These are phyloP conservation scores for Muscicapa striata DNA, from an alignment of 2,797 vertebrate species.

Conservation along the genomic window DNA sequence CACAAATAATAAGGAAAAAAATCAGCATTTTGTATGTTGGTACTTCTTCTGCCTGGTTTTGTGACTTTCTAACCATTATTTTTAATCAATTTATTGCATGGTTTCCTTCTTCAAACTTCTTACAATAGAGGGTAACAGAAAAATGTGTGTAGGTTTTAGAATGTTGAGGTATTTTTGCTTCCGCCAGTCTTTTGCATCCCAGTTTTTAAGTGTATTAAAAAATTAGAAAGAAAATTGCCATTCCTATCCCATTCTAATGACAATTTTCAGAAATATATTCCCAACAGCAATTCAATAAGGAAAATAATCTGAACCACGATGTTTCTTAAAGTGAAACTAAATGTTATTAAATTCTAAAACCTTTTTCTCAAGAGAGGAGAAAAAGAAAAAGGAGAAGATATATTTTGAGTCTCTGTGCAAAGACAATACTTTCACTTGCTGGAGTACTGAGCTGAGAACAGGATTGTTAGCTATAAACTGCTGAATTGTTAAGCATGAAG, in stretches of 20 bases:
- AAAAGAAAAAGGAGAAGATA: neutral
- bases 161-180: neutral
- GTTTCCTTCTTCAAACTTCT: neutral
- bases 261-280: neutral
- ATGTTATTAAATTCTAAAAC: neutral
- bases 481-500: neutral
- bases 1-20: neutral
- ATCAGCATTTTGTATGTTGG: neutral
- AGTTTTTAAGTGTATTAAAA: neutral
- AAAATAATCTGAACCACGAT: neutral
- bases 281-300: neutral
- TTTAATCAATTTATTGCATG: neutral
- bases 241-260: neutral
- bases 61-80: neutral
- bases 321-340: neutral
- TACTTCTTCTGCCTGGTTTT: neutral
- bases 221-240: neutral
- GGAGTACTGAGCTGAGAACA: neutral
- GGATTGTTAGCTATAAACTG: neutral
- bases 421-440: neutral
- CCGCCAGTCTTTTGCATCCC: neutral
- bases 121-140: neutral
- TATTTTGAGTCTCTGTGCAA: neutral
- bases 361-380: neutral
- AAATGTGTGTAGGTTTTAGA: neutral